These are phyloP conservation scores for Poeciliopsis retropinna DNA, from an alignment of 2,113 vertebrate genomes.

Conservation along the genomic window DNA sequence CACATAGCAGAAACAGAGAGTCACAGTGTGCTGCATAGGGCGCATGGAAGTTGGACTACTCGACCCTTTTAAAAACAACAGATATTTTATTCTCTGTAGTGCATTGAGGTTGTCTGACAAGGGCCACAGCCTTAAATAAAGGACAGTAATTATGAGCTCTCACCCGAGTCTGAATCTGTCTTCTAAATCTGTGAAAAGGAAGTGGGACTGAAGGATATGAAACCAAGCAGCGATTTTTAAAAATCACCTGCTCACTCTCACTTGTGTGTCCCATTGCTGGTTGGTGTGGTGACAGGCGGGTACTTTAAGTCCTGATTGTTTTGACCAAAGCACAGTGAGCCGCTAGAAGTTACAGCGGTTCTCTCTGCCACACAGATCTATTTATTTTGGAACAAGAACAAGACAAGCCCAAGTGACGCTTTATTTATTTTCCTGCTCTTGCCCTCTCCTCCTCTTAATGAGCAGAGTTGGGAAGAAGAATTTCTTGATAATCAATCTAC, in stretches of 20 bases:
- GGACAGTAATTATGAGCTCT: constrained; percentile 57
- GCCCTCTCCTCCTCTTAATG: constrained; percentile 80
- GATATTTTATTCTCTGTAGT: constrained; percentile 37
- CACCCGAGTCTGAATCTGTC: constrained; percentile 52
- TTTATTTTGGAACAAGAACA: constrained; percentile 93
- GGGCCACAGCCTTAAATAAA: constrained; percentile 47
- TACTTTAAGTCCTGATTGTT: constrained; percentile 35
- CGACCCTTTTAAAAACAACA: constrained; percentile 41
- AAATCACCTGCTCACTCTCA: constrained; percentile 77
- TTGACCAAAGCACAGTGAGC: constrained; percentile 51
- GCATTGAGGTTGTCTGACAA: constrained; percentile 21
- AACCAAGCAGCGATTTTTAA: constrained; percentile 72
- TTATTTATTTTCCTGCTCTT: constrained; percentile 86
- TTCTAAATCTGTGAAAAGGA: constrained; percentile 68
- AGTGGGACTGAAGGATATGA: constrained; percentile 73
- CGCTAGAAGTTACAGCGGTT: constrained; percentile 61
- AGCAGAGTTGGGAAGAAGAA: constrained; percentile 84
- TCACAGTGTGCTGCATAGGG: constrained; percentile 26
- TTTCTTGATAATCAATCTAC: constrained; percentile 84
- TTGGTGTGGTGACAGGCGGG: constrained; percentile 59
- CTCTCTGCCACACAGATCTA: constrained; percentile 77
- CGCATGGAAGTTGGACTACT: constrained; percentile 28
- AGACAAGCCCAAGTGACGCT: constrained; percentile 86
- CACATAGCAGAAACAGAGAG: constrained; percentile 43
- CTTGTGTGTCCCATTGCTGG: constrained; percentile 56